A percentile compares a stretch with the other conserved stretches of the same genome.
phyloP scores from a whole-genome alignment of 1,140 invertebrate species.

The Bathynomus jamesi region DNA sequence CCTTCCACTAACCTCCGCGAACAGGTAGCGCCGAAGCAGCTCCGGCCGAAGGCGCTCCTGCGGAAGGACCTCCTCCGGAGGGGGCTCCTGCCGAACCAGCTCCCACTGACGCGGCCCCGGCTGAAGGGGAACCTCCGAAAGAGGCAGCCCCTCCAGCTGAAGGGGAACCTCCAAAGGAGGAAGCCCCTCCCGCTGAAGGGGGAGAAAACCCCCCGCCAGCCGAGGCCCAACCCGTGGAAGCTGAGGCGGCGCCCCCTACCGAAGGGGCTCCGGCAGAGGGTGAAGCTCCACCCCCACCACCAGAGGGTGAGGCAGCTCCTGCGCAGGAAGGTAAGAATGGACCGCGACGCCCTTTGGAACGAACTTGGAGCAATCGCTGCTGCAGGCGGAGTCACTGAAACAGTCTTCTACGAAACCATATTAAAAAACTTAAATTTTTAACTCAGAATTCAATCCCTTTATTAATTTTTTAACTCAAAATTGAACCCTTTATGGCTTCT shows the following conservation, averaged over 20 bases:
- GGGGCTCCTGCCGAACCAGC: not conserved
- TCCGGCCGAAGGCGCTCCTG: not conserved
- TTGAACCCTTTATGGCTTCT: too few relatives aligned
- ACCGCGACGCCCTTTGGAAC: too few relatives aligned
- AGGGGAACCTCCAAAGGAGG: not conserved
- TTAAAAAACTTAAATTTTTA: too few relatives aligned
- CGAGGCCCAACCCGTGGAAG: not conserved
- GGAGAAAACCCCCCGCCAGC: not conserved
- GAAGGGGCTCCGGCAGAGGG: not conserved
- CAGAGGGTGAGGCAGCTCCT: not conserved
- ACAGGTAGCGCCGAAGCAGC: not conserved
- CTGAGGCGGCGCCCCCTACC: not conserved
- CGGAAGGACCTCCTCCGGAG: not conserved
- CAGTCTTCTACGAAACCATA: too few relatives aligned
- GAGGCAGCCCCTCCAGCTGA: not conserved
- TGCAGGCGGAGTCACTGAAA: too few relatives aligned
- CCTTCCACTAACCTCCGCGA: not conserved
- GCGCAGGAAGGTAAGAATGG: not conserved
- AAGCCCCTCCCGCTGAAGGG: not conserved
- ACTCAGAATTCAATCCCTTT: too few relatives aligned
- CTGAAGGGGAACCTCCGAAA: not conserved
- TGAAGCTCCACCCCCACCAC: not conserved
- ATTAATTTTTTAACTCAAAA: too few relatives aligned
- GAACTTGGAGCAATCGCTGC: too few relatives aligned
- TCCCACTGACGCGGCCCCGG: not conserved